Conservation (phyloP, 1,140 invertebrate species). For the Delia radicum region DNA sequence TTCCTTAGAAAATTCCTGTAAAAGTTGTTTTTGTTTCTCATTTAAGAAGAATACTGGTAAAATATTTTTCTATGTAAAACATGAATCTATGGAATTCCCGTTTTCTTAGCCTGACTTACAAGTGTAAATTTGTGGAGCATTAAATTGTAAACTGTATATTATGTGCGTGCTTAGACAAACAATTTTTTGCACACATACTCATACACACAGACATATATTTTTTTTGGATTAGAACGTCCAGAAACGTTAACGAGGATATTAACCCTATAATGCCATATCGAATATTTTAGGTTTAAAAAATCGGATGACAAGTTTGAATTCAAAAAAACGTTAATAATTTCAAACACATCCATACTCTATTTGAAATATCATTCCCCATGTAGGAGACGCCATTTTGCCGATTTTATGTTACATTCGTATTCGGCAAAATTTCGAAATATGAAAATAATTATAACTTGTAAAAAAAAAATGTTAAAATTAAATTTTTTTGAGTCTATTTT, state of each 20-base stretch:
- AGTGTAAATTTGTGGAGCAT: constrained; percentile 17
- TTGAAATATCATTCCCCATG: too few relatives aligned
- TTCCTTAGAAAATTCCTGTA: neutral
- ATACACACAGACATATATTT: neutral
- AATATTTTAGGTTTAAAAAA: too few relatives aligned
- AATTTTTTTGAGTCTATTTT: too few relatives aligned
- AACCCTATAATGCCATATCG: too few relatives aligned
- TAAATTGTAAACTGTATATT: constrained; percentile 4
- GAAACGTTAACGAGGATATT: neutral
- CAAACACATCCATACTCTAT: too few relatives aligned
- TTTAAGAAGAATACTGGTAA: neutral
- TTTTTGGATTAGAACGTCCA: neutral
- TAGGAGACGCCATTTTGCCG: too few relatives aligned
- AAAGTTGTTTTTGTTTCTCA: neutral
- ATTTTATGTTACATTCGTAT: too few relatives aligned
- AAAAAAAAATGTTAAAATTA: too few relatives aligned
- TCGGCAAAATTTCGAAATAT: too few relatives aligned
- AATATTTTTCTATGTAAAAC: neutral
- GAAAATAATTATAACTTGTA: too few relatives aligned
- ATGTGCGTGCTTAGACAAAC: constrained; percentile 1
- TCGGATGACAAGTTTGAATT: too few relatives aligned
- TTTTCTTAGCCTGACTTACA: neutral
- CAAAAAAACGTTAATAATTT: too few relatives aligned
- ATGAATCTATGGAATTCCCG: neutral
- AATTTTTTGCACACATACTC: neutral